These are phyloP conservation scores for Drosophila punjabiensis DNA, from an alignment of 1,140 invertebrate species.

Conservation along the genomic window DNA sequence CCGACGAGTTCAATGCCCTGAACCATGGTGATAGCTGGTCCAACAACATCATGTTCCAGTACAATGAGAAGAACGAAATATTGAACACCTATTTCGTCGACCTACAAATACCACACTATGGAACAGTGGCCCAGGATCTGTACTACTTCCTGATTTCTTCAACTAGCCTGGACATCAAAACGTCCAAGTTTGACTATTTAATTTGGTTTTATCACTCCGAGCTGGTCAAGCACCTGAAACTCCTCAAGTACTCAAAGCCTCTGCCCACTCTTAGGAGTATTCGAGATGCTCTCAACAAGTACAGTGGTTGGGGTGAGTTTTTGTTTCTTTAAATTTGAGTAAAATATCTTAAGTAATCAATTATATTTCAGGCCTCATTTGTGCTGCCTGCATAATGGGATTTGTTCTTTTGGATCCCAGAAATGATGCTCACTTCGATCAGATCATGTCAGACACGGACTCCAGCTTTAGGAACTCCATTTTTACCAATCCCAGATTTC, in stretches of 20 bases:
- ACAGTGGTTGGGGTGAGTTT: slow-evolving; percentile 66
- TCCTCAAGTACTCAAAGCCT: slow-evolving; percentile 58
- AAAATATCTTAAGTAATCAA: neutral
- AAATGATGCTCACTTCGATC: slow-evolving; percentile 61
- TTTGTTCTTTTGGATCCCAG: slow-evolving; percentile 58
- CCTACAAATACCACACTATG: slow-evolving; percentile 68
- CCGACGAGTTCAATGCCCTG: slow-evolving; percentile 87
- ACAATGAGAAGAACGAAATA: slow-evolving; percentile 82
- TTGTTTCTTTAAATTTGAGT: neutral
- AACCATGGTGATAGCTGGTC: slow-evolving; percentile 88
- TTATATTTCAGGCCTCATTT: slow-evolving; percentile 17
- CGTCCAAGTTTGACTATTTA: slow-evolving; percentile 73
- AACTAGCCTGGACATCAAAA: slow-evolving; percentile 50
- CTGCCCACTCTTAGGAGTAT: slow-evolving; percentile 62
- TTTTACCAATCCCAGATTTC: slow-evolving; percentile 38
- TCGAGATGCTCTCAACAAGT: slow-evolving; percentile 53
- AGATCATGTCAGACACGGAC: slow-evolving; percentile 37
- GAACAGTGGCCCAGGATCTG: slow-evolving; percentile 73
- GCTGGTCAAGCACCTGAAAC: slow-evolving; percentile 50
- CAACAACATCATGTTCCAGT: slow-evolving; percentile 88
- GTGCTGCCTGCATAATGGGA: slow-evolving; percentile 31
- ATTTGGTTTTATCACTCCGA: slow-evolving; percentile 73
- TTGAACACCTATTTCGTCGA: slow-evolving; percentile 67
- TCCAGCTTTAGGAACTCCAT: slow-evolving; percentile 48
- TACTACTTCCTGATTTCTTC: slow-evolving; percentile 75